Evolutionary conservation across 2,113 vertebrate species (phyloP).

Genomic region (Lophotis ruficrista): DNA sequence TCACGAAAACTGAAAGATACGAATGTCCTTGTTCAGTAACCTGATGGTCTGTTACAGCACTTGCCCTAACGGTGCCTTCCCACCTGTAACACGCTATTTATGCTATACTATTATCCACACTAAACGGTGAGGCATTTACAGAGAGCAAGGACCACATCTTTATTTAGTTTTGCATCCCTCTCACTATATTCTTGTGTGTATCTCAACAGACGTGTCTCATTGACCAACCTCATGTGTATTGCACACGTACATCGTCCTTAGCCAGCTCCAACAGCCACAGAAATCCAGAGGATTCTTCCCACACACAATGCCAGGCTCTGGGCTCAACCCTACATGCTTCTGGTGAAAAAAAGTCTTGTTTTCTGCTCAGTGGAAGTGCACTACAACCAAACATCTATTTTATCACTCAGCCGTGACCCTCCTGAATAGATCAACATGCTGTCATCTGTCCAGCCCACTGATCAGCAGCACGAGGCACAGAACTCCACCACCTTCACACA

Average conservation of each 20-base stretch:
- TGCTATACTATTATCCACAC: accelerated
- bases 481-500: accelerated
- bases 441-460: not conserved
- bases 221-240: accelerated
- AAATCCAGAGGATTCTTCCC: not conserved
- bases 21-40: not conserved
- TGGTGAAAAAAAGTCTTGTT: not conserved
- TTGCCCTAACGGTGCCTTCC: not conserved
- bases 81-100: not conserved
- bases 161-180: not conserved
- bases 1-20: not conserved
- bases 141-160: not conserved
- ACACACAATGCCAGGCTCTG: accelerated
- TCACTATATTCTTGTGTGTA: accelerated
- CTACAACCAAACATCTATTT: not conserved
- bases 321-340: not conserved
- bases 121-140: accelerated
- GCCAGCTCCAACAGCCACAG: not conserved
- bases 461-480: not conserved
- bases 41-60: too few relatives aligned
- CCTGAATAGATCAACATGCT: accelerated
- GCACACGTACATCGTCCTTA: accelerated
- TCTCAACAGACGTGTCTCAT: not conserved
- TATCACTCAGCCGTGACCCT: not conserved
- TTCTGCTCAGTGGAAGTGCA: not conserved